These are phyloP conservation scores for Tokudaia muenninki DNA, from an alignment of 2,797 vertebrate species.

Conservation along the genomic window DNA sequence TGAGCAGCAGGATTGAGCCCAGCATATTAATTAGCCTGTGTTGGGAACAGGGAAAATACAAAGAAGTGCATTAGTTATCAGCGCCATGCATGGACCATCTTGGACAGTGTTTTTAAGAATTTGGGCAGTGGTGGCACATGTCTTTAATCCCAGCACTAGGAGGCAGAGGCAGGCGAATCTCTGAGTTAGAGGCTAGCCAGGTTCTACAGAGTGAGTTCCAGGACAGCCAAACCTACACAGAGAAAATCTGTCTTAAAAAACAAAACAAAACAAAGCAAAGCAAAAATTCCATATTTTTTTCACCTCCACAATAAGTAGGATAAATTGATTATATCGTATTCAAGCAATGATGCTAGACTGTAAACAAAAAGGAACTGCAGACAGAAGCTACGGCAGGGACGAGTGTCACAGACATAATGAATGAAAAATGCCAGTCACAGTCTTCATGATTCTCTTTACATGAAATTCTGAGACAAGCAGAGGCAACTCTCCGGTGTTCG, in stretches of 20 bases:
- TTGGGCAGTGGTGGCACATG: neutral
- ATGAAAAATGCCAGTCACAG: conserved; percentile 1
- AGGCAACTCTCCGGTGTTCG: neutral
- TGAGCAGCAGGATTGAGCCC: neutral
- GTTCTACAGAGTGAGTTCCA: neutral
- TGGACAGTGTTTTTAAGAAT: neutral
- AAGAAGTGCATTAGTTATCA: neutral
- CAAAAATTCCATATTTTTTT: neutral
- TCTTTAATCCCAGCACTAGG: neutral
- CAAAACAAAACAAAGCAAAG: neutral
- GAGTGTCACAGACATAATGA: conserved; percentile 1
- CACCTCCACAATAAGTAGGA: neutral
- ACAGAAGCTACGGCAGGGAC: neutral
- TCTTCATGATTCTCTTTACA: neutral
- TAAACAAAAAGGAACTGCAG: conserved; percentile 10
- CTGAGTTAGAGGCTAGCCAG: neutral
- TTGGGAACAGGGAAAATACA: neutral
- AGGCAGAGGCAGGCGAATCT: neutral
- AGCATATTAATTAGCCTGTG: neutral
- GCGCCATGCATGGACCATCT: neutral
- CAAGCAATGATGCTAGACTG: neutral
- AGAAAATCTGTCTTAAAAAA: neutral
- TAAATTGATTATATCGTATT: conserved; percentile 17
- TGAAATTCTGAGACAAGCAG: conserved; percentile 43
- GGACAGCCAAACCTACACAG: neutral